Evolutionary conservation across 2,113 vertebrate species (phyloP).

Genomic region (Gymnarchus niloticus): DNA sequence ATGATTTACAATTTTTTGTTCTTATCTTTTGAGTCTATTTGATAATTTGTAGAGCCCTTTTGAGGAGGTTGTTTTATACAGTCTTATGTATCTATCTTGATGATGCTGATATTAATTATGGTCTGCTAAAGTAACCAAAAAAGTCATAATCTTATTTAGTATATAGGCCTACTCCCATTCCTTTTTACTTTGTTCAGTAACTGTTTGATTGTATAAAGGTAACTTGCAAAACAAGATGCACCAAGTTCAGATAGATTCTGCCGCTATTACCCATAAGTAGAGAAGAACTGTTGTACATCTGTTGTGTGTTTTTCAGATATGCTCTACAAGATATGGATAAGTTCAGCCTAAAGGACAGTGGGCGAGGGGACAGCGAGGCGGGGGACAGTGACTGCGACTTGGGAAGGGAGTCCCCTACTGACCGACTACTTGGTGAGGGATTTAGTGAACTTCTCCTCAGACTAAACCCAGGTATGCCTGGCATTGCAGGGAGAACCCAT

Average conservation of each 20-base stretch:
- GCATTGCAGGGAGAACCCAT: background rate
- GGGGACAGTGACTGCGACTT: constrained; percentile 97
- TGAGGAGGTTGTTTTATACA: too few relatives aligned
- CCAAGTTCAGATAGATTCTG: constrained; percentile 20
- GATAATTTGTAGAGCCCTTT: background rate
- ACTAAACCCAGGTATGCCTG: constrained; percentile 84
- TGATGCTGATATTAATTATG: background rate
- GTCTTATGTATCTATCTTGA: too few relatives aligned
- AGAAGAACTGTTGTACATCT: background rate
- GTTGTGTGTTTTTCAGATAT: constrained; percentile 63
- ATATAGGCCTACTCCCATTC: too few relatives aligned
- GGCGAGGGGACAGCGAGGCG: constrained; percentile 93
- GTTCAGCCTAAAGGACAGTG: constrained; percentile 98
- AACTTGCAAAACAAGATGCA: background rate
- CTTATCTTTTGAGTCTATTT: background rate
- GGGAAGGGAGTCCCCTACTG: constrained; percentile 91
- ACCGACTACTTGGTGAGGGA: constrained; percentile 88
- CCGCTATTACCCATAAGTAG: background rate
- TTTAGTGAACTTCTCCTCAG: constrained; percentile 90
- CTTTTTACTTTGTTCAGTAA: background rate
- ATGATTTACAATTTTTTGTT: background rate
- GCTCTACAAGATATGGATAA: constrained; percentile 98
- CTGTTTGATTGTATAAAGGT: background rate
- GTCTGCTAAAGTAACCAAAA: background rate
- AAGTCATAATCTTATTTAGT: background rate